phyloP scores from a whole-genome alignment of 2,113 vertebrate genomes.

The Myotis davidii region DNA sequence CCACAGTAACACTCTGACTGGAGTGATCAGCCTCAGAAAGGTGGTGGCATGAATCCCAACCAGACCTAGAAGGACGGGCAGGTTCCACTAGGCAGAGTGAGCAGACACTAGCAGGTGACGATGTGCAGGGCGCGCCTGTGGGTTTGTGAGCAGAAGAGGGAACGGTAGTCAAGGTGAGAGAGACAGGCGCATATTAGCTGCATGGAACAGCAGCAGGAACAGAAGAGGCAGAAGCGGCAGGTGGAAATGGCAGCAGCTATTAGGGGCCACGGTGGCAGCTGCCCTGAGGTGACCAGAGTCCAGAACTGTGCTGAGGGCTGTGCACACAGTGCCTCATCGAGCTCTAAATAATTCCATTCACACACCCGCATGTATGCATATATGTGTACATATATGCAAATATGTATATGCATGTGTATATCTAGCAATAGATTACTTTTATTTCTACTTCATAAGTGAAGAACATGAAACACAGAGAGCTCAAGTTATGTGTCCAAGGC shows the following conservation, averaged over 20 bases:
- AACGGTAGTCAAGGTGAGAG: neutral
- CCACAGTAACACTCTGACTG: neutral
- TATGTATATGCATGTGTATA: too few species aligned
- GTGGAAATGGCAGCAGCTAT: neutral
- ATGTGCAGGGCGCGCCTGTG: rapidly evolving
- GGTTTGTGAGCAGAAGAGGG: neutral
- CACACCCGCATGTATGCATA: neutral
- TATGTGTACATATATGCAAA: neutral
- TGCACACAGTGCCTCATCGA: rapidly evolving
- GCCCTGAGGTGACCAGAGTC: too few species aligned
- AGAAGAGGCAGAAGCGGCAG: rapidly evolving
- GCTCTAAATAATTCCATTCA: neutral
- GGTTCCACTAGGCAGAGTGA: neutral
- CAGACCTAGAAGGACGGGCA: neutral
- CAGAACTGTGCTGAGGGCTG: neutral
- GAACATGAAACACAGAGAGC: neutral
- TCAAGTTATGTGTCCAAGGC: neutral
- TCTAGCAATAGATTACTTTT: neutral
- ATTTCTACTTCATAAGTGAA: neutral
- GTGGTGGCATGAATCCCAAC: neutral
- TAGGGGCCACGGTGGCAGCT: neutral
- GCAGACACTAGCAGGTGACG: neutral
- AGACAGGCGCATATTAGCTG: neutral
- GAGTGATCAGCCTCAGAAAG: neutral
- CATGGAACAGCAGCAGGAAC: rapidly evolving